Evolutionary conservation across 2,888 invertebrate genomes (phyloP), one percentile per base, ranked within the genome.

Genomic region (Taenaris catops): DNA sequence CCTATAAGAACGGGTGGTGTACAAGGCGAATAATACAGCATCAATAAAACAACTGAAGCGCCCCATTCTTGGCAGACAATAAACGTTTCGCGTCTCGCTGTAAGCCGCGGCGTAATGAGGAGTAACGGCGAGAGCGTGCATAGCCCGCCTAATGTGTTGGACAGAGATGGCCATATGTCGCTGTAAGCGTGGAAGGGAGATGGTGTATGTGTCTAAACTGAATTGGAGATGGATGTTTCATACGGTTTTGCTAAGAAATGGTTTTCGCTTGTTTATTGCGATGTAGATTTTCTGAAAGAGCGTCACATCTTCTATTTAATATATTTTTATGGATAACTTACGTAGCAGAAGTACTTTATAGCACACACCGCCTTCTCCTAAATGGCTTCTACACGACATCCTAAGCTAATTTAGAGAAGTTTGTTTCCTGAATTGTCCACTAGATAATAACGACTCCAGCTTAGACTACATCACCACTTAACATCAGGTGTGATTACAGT

Each of bases 1-100:
- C 31, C 23, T 25, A 37, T 35, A 39, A 33, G 27, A 28, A 10
- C 20, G 32, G 26, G 23, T 21, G 31, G 21, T 20, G 28, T 23
- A 32, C 34, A 33, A 29, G 46, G 40, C 49, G 41, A 51, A 53
- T 48, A 46, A 51, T 44, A 49, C 61, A 63, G 41, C 51, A 52
- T 69, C 74, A 73, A 79, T 75, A 80, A 79, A 76, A 71, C 69
- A 73, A 74, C 55, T 69, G 71, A 76, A 69, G 68, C 72, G 58
- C 52, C 72, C 29, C 62, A 74, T 76, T 70, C 73, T 62, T 58
- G 63, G 53, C 62, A 64, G 61, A 71, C 67, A 60, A 69, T 70
- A 74, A 75, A 63, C 63, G 60, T 63, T 34, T 36, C 49, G 48
- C 53, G 49, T 46, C 48, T 46, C 50, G 46, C 54, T 49, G 60